Base-by-base conservation (phyloP, 2,797 vertebrate species). In the Ceryle rudis region DNA sequence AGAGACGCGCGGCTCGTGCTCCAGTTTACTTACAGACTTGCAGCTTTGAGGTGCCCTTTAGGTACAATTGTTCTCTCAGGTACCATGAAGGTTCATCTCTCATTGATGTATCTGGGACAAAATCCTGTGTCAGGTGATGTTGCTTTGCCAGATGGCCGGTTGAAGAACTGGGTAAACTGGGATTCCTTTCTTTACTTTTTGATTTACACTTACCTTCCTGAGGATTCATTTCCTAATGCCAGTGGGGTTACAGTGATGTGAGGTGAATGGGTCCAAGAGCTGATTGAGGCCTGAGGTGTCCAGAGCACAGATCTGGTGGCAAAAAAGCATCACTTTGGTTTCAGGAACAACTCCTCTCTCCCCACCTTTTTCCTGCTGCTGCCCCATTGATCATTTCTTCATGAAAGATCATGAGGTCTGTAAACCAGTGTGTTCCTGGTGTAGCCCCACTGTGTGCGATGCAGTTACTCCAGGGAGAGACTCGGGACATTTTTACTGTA, bases 401-500 rank as follows among this genome's bases (percentile, higher is more conserved):
- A 22, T 37, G 86, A 79, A 65, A n/a, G 25, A 29, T 51, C 4
- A 0, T 39, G 26, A 52, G 14, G 25, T 86, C 79, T 81, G 35
- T 51, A 29, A 90, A 8, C 17, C 66, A 47, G 10, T 39, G 49
- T 77, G 29, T 44, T 85, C 31, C 75, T 95, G 71, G 31, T 77
- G 47, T 64, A 73, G 79, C 49, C 18, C 31, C 33, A 11, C 33
- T 10, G 66, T 8, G 20, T 28, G 46, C 0, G 2, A 66, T 78
- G 46, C 49, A 66, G n/a, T 91, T 95, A 72, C 19, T 73, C 33
- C 35, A 81, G 61, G 65, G 49, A 89, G 74, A 88, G 47, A 64
- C 29, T 21, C 47, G 35, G 31, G 52, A 89, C 72, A 67, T 95
- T 96, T 97, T 94, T 62, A 69, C 71, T 89, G 52, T 93, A 85